These are phyloP conservation scores for Drosophila erecta DNA, from an alignment of 1,140 invertebrate genomes.

Conservation along the genomic window DNA sequence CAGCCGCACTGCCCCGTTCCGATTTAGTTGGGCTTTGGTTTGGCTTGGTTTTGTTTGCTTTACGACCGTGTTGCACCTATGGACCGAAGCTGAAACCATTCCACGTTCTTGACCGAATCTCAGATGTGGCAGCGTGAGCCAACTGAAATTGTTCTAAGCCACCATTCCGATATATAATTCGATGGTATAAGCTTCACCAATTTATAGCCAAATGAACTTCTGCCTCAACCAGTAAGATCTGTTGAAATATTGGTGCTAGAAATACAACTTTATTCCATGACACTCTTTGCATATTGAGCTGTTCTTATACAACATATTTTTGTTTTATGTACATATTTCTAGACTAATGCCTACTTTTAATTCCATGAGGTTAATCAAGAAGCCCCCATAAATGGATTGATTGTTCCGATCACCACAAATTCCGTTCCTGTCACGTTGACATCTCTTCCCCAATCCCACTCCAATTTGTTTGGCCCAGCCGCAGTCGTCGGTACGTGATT, in stretches of 20 bases:
- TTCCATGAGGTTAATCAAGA: background rate
- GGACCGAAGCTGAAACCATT: slow-evolving; percentile 26
- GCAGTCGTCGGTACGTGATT: slow-evolving; percentile 73
- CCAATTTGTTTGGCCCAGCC: slow-evolving; percentile 45
- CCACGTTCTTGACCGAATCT: slow-evolving; percentile 5
- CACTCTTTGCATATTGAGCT: too few species aligned
- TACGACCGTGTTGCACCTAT: slow-evolving; percentile 79
- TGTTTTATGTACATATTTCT: too few species aligned
- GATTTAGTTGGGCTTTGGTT: slow-evolving; percentile 35
- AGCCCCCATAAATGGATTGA: background rate
- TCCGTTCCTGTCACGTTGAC: slow-evolving; percentile 20
- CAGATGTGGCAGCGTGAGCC: slow-evolving; percentile 22
- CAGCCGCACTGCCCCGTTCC: slow-evolving; percentile 24
- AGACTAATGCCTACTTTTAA: background rate
- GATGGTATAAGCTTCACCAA: background rate
- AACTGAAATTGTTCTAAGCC: slow-evolving; percentile 7
- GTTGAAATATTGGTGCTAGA: too few species aligned
- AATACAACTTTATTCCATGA: too few species aligned
- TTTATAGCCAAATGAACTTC: too few species aligned
- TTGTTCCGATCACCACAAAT: background rate
- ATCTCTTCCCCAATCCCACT: slow-evolving; percentile 27
- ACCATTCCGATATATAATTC: too few species aligned
- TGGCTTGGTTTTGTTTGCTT: slow-evolving; percentile 71
- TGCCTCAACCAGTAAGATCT: too few species aligned
- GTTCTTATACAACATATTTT: background rate